Base-by-base conservation (phyloP, 1,140 invertebrate species). In the Cheumatopsyche charites region DNA sequence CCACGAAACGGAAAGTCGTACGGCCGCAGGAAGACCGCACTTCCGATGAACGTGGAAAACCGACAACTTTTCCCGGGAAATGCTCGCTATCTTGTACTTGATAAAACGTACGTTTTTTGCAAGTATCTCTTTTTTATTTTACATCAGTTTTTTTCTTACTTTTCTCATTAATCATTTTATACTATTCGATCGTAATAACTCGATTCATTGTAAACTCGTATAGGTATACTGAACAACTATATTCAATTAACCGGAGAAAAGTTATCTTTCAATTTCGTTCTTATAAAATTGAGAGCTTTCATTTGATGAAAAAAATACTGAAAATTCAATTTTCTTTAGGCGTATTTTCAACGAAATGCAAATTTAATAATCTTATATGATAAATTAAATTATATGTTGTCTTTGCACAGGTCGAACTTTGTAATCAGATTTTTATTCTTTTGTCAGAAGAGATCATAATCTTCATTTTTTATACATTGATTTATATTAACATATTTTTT, bases 21-120 rank as follows among this genome's bases (percentile, higher is more conserved):
- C 62, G 62, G n/a, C 36, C 36, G 36, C 17, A 65, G 62, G 41
- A 66, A 66, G 47, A 26, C 21, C 43, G 21, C 36, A 66, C 43
- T 66, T 66, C 63, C 63, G 63, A 41, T 21, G 15, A 42, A 63
- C 62, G 29, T 41, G 29, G 21, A 43, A 63, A 42, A 25, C 36
- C 29, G 29, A 42, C 42, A 15, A 21, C 55, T 26, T 58, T 19
- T 23, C 21, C 55, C 2, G 23, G 23, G 7, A 25, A 58, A 58
- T 6, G 12, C 19, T 58, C 21, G 21, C 55, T 58, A 23, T 26
- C 3, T 23, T n/a, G 6, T 13, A 9, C 9, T 36, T 3, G 9
- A 6, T 7, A 47, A 15, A 47, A n/a, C 43, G 43, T 13, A 47
- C 43, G 12, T 15, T 47, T 42, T 15, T n/a, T 47, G 15, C 11